Evolutionary conservation across 2,888 invertebrate genomes (phyloP), one percentile per base, ranked within the genome.

Genomic region (Cynaeus angustus): DNA sequence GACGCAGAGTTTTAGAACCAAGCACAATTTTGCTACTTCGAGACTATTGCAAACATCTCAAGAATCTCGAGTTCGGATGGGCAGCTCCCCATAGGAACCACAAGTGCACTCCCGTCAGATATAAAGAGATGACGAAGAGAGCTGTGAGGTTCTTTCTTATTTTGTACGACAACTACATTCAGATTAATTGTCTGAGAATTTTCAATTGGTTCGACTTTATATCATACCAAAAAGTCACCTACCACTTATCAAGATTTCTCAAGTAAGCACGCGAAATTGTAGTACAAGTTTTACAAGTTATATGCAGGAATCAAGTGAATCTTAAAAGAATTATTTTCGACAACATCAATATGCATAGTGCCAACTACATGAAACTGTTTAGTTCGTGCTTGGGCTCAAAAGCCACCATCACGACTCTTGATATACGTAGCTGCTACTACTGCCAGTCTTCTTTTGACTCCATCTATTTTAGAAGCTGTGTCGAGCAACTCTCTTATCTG

Each of bases 131-230:
- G 3, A 81, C 83, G 0, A 86, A 86, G 73, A 78, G 86, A 46
- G 79, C 81, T 3, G 81, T 82, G 6, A 75, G 80, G 53, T 83
- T 79, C 70, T 73, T 84, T 43, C 79, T 81, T 45, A 74, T 81
- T 10, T 70, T 84, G 8, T 78, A 77, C 9, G 80, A 83, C 48
- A 77, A 73, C 41, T 73, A 66, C 12, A 84, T 87, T 1, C 86
- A 87, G 73, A 75, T 88, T 13, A 79, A 77, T 26, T 80, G 81
- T 68, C 79, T 88, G 41, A 81, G 84, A 72, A 82, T 88, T 58
- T 86, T 85, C 21, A 84, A 87, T 68, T 88, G 88, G 87, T 82
- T 84, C 53, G 85, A 86, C 68, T 82, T 85, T 65, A 84, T 84
- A 69, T 85, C 84, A 65, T 86, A 83, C 59, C 81, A 81, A 69